Percentiles rank a stretch among this genome's conserved stretches.
phyloP scores from a whole-genome alignment of 2,113 vertebrate species.

The Nanorana parkeri region DNA sequence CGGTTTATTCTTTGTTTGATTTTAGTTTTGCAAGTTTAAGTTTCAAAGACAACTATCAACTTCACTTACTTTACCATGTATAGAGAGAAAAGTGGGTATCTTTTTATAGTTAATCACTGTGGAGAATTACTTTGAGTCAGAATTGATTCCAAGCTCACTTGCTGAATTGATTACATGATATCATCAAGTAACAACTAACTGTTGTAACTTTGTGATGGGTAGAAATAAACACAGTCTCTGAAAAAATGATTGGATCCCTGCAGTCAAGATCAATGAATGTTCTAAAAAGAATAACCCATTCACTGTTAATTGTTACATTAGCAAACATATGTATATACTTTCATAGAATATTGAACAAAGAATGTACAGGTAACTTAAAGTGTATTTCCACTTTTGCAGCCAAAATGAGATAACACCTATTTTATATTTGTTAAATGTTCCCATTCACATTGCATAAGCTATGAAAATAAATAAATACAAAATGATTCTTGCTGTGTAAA shows the following conservation, averaged over 20 bases:
- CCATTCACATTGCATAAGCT: too few species aligned
- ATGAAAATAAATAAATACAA: too few species aligned
- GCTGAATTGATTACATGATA: conserved; percentile 29
- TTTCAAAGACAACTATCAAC: conserved; percentile 3
- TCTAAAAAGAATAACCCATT: not conserved
- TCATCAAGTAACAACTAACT: conserved; percentile 10
- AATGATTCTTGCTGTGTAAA: too few species aligned
- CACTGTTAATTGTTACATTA: not conserved
- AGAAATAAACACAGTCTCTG: not conserved
- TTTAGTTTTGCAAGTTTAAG: not conserved
- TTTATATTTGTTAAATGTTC: too few species aligned
- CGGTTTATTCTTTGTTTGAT: too few species aligned
- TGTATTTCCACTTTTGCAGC: too few species aligned
- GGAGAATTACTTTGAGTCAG: conserved; percentile 20
- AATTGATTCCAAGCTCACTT: conserved; percentile 29
- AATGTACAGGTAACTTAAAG: too few species aligned
- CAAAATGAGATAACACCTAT: too few species aligned
- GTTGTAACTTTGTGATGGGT: conserved; percentile 17
- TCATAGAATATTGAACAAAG: too few species aligned
- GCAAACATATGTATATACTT: not conserved
- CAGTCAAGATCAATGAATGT: not conserved
- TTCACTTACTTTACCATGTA: not conserved
- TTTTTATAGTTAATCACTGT: conserved; percentile 35
- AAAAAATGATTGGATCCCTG: not conserved
- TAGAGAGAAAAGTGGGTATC: conserved; percentile 6